These are phyloP conservation scores for Smutsia gigantea DNA, from an alignment of 2,797 vertebrate genomes.

Conservation along the genomic window DNA sequence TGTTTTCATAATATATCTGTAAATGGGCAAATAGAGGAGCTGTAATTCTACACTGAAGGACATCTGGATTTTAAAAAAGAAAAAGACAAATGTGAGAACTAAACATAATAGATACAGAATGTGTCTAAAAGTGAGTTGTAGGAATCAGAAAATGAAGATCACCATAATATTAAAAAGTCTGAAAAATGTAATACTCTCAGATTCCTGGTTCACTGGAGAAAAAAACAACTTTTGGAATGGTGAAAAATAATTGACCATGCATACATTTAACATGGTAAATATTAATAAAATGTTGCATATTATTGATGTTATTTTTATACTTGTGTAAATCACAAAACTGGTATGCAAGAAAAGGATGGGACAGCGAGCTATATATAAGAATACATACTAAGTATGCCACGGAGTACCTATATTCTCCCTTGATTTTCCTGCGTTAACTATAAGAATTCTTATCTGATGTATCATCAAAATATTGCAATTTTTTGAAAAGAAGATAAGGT, in stretches of 20 bases:
- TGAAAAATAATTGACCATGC: neutral
- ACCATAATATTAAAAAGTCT: neutral
- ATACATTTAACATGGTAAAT: neutral
- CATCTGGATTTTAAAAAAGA: neutral
- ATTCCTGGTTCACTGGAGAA: neutral
- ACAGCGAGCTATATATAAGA: neutral
- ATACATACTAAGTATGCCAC: neutral
- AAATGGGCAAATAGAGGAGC: neutral
- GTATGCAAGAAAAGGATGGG: neutral
- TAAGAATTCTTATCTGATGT: neutral
- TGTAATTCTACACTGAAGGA: neutral
- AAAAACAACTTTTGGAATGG: neutral
- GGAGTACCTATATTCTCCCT: neutral
- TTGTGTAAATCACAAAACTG: neutral
- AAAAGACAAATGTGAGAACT: neutral
- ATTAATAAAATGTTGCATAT: neutral
- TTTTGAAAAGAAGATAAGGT: neutral
- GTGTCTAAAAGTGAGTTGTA: neutral
- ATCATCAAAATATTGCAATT: neutral
- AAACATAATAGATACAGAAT: neutral
- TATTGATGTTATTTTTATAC: neutral
- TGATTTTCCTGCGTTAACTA: neutral
- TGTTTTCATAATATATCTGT: neutral
- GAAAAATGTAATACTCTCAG: neutral
- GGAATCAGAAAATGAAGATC: neutral